phyloP scores from a whole-genome alignment of 2,797 vertebrate species.

The Hapalemur alaotrensis region DNA sequence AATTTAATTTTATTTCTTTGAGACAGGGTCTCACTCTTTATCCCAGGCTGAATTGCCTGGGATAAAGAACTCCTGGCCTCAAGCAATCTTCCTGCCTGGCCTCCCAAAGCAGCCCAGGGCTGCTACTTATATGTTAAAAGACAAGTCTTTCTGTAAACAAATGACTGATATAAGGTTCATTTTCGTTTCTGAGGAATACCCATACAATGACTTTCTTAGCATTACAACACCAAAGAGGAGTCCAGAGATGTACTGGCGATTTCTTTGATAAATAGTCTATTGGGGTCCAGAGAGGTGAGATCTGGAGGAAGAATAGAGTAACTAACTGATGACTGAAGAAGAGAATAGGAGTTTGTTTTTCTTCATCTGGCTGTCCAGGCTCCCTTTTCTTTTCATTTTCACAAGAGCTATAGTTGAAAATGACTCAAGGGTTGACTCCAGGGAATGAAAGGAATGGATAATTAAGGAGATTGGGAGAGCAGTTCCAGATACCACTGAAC shows the following conservation, averaged over 20 bases:
- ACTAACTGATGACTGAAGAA: background rate
- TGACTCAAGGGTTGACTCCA: background rate
- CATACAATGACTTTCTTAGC: background rate
- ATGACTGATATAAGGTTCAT: background rate
- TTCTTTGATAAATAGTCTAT: background rate
- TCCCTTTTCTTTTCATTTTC: slow-evolving; percentile 35
- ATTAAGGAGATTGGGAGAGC: background rate
- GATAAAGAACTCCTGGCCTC: too few relatives aligned
- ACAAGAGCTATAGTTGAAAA: background rate
- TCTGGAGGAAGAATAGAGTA: background rate
- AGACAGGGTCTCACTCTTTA: too few relatives aligned
- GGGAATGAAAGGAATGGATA: background rate
- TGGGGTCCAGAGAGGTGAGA: background rate
- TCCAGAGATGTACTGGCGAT: background rate
- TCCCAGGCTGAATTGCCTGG: too few relatives aligned
- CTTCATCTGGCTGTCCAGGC: background rate
- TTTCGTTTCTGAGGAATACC: background rate
- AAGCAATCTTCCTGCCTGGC: too few relatives aligned
- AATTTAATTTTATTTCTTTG: too few relatives aligned
- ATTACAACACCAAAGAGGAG: background rate
- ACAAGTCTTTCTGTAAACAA: background rate
- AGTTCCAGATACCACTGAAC: background rate
- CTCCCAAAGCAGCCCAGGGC: too few relatives aligned
- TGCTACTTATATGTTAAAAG: too few relatives aligned
- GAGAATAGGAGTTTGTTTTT: background rate